Conservation (phyloP, 1,140 invertebrate species). For the Asobara japonica region DNA sequence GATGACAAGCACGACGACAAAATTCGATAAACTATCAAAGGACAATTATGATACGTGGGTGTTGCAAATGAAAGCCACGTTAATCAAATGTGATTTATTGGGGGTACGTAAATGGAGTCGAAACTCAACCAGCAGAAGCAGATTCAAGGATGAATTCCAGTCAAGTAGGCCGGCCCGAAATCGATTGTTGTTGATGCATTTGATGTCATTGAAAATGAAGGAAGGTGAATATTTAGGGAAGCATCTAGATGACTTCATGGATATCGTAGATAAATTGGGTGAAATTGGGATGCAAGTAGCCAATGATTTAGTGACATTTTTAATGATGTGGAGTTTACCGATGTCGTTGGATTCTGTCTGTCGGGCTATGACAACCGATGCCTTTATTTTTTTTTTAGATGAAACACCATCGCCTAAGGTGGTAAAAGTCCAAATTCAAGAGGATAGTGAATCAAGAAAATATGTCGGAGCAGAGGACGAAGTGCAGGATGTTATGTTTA, state of each 20-base stretch:
- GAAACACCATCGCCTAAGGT: conserved; percentile 37
- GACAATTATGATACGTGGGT: conserved; percentile 41
- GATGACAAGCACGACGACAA: not conserved
- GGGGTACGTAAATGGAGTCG: conserved; percentile 35
- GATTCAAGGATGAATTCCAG: conserved; percentile 28
- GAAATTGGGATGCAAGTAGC: not conserved
- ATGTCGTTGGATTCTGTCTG: conserved; percentile 43
- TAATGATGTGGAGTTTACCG: not conserved
- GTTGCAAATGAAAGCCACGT: conserved; percentile 40
- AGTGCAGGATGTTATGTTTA: conserved; percentile 19
- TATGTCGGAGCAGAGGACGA: not conserved
- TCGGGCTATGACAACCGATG: conserved; percentile 43
- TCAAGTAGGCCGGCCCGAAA: conserved; percentile 42
- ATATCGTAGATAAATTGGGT: not conserved
- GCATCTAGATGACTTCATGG: not conserved
- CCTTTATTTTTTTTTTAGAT: too few relatives aligned
- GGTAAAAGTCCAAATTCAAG: conserved; percentile 41
- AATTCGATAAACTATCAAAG: conserved; percentile 2
- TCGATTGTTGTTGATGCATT: conserved; percentile 41
- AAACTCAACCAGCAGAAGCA: not conserved
- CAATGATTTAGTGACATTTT: not conserved
- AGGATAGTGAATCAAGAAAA: conserved; percentile 40
- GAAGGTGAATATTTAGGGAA: conserved; percentile 23
- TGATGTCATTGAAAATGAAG: conserved; percentile 34
- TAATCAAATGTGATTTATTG: conserved; percentile 44